These are phyloP conservation scores for Cnemophilus loriae DNA, from an alignment of 2,113 vertebrate genomes.

Conservation along the genomic window DNA sequence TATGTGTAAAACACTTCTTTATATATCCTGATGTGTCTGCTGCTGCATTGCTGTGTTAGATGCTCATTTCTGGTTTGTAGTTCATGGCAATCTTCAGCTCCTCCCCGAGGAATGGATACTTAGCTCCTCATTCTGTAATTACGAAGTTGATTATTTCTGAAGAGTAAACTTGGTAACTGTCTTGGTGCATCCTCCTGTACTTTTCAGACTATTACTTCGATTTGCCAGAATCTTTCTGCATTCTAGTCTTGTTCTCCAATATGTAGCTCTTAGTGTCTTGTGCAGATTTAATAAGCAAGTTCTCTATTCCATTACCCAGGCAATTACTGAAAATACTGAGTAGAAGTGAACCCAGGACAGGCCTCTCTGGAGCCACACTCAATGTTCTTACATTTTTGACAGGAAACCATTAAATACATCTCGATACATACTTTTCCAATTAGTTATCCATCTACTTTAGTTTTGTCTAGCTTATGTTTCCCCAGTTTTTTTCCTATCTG, in stretches of 20 bases:
- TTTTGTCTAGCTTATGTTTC: neutral
- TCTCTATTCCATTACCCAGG: constrained; percentile 35
- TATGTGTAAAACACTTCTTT: neutral
- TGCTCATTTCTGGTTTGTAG: neutral
- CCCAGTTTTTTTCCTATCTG: neutral
- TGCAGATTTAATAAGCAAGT: constrained; percentile 51
- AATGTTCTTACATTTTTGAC: constrained; percentile 24
- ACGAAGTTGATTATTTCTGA: neutral
- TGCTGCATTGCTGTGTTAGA: neutral
- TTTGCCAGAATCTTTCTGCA: neutral
- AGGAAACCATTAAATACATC: constrained; percentile 34
- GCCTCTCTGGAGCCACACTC: constrained; percentile 14
- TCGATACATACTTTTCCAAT: neutral
- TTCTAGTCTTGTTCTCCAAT: neutral
- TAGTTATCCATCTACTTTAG: neutral
- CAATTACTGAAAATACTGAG: constrained; percentile 45
- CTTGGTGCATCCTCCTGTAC: neutral
- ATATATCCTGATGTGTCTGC: neutral
- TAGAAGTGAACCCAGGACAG: constrained; percentile 33
- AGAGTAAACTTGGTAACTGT: neutral
- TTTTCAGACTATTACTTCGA: neutral
- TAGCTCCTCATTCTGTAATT: neutral
- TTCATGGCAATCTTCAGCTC: neutral
- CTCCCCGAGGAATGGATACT: neutral
- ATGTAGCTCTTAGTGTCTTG: neutral